Percentiles rank a stretch among this genome's conserved stretches.
Evolutionary conservation across 2,113 vertebrate species (phyloP).

Genomic region (Emydocephalus ijimae): DNA sequence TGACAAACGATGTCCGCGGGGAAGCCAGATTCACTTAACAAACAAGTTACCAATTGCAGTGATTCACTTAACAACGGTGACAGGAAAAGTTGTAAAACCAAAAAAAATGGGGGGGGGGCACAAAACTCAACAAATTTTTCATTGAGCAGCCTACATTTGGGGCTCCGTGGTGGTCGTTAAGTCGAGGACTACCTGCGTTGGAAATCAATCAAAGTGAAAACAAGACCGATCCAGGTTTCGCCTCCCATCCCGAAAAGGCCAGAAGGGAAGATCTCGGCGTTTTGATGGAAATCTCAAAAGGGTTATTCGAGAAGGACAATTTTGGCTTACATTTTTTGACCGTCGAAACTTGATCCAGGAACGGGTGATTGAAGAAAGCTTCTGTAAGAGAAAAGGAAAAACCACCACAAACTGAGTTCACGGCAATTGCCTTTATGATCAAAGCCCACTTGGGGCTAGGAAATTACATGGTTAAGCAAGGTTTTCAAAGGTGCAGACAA

Average conservation of each 20-base stretch:
- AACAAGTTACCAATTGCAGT: no score
- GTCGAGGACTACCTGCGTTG: no score
- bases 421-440: neutral
- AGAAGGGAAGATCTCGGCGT: neutral
- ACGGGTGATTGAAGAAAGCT: conserved; percentile 90
- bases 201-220: neutral
- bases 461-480: conserved; percentile 44
- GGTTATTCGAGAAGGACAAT: neutral
- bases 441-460: neutral
- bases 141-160: rapidly evolving
- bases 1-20: no score
- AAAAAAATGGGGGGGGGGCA: no score
- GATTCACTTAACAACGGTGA: no score
- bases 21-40: no score
- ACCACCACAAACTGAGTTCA: conserved; percentile 8
- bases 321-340: conserved; percentile 91
- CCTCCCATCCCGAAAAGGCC: neutral
- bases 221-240: neutral
- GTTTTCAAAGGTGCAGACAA: conserved; percentile 15
- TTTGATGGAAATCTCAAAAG: neutral
- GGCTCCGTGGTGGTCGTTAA: no score
- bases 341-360: conserved; percentile 83
- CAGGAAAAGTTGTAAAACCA: no score
- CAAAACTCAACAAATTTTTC: no score
- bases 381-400: conserved; percentile 73